Evolutionary conservation across 2,888 invertebrate species (phyloP).

Genomic region (Cabera pusaria): DNA sequence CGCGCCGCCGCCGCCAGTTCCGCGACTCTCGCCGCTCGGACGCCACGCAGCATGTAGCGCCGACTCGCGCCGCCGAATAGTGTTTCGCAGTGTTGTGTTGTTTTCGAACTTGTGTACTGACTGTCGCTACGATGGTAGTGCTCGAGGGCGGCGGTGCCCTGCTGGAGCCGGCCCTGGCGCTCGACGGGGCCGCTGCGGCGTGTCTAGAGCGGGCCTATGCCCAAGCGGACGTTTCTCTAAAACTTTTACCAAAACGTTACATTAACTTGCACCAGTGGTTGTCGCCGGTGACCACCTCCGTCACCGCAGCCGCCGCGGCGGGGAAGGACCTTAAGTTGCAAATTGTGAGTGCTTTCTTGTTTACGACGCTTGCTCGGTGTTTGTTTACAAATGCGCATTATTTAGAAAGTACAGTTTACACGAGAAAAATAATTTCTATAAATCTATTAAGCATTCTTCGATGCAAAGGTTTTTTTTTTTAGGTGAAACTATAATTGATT

Average conservation of each 20-base stretch:
- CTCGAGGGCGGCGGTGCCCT: slow-evolving; percentile 78
- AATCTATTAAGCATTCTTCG: no score
- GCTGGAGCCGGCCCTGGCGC: slow-evolving; percentile 86
- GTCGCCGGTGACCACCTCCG: slow-evolving; percentile 87
- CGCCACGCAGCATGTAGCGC: slow-evolving; percentile 73
- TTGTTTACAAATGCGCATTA: slow-evolving; percentile 25
- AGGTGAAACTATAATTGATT: no score
- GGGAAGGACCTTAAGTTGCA: slow-evolving; percentile 91
- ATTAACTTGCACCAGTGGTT: slow-evolving; percentile 96
- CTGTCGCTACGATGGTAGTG: slow-evolving; percentile 69
- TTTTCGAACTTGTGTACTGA: slow-evolving; percentile 51
- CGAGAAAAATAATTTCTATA: no score
- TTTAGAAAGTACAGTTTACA: slow-evolving; percentile 24
- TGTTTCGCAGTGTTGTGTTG: slow-evolving; percentile 57
- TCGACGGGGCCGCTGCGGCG: slow-evolving; percentile 86
- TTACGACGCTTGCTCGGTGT: slow-evolving; percentile 16
- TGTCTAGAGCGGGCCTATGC: slow-evolving; percentile 91
- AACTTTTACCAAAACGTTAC: slow-evolving; percentile 95
- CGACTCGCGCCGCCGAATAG: slow-evolving; percentile 40
- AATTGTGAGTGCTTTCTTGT: slow-evolving; percentile 81
- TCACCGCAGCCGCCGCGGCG: slow-evolving; percentile 79
- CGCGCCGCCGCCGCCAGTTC: slow-evolving; percentile 71
- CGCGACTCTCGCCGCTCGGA: slow-evolving; percentile 69
- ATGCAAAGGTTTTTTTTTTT: no score
- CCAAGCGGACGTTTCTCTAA: slow-evolving; percentile 92